Conservation (phyloP, 2,113 vertebrate species). For the Parus major region DNA sequence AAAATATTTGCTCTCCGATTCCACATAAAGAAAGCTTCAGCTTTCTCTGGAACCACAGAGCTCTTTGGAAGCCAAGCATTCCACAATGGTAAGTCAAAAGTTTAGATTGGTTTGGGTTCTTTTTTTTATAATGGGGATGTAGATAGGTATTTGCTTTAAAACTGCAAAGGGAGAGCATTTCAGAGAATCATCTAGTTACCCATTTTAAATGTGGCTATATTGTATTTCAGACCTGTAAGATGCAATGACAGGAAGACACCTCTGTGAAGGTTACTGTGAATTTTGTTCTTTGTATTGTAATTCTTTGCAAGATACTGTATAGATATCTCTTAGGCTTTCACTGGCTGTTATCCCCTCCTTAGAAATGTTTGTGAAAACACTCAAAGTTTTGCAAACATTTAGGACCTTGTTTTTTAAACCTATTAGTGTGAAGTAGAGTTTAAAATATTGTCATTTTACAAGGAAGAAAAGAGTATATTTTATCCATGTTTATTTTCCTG, state of each 20-base stretch:
- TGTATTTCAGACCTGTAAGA: neutral
- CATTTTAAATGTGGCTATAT: neutral
- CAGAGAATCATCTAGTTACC: neutral
- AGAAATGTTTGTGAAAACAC: neutral
- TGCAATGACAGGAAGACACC: neutral
- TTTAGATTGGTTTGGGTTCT: neutral
- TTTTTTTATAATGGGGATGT: neutral
- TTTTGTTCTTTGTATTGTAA: neutral
- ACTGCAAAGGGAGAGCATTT: neutral
- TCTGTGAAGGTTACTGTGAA: neutral
- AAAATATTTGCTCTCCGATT: neutral
- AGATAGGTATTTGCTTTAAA: neutral
- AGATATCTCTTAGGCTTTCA: neutral
- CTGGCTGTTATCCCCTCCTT: neutral
- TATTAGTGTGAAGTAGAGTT: neutral
- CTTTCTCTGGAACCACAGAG: neutral
- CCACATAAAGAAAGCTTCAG: neutral
- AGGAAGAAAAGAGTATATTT: neutral
- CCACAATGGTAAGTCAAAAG: constrained; percentile 18
- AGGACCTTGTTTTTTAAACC: neutral
- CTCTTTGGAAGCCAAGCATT: neutral
- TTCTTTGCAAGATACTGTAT: neutral
- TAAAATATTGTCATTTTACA: neutral
- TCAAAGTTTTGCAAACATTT: neutral
- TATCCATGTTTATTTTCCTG: neutral